Base-by-base conservation (phyloP, 2,888 invertebrate species). In the Galeruca laticollis region DNA sequence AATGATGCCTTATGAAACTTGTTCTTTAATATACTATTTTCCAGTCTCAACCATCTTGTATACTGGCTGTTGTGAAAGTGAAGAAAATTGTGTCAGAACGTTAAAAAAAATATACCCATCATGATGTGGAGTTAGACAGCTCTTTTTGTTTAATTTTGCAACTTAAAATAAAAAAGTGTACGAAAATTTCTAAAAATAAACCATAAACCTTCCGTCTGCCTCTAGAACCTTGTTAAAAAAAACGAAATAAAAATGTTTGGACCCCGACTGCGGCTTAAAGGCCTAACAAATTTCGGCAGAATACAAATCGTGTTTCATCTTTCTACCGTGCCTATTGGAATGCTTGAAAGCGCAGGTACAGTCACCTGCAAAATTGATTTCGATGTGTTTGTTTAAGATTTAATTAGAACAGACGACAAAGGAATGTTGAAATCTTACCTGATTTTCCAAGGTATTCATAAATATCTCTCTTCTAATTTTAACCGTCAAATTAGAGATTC, bases 261-360 rank as follows among this genome's bases (percentile, higher is more conserved):
- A 56, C 69, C 66, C 72, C 72, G 63, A 62, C 69, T 60, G 72
- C 21, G 72, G 51, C 47, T 68, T 57, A 68, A 71, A 68, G 67
- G 40, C 64, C 63, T 65, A 51, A 68, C 69, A 69, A 69, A 69
- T 72, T 72, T 72, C 72, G 67, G 72, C 68, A 65, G 68, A 71
- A 71, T 68, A 65, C 71, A 47, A 60, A 62, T 56, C 69, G 65
- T 54, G 71, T 64, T 68, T 68, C 43, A 68, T 56, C 62, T 56
- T 56, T 68, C 68, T 68, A 68, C 68, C 61, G 68, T 56, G 9
- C 47, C 47, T 47, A 56, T 56, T 35, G 68, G 68, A 56, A 68
- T 68, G 68, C 61, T 56, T 68, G 54, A 56, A 59, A 60, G 26
- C 21, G 13, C 52, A 52, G 60, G 68, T 60, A 68, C 60, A 68